Evolutionary conservation across 2,797 vertebrate species (phyloP), one percentile per base, ranked within the genome.

Genomic region (Sebastes minor): DNA sequence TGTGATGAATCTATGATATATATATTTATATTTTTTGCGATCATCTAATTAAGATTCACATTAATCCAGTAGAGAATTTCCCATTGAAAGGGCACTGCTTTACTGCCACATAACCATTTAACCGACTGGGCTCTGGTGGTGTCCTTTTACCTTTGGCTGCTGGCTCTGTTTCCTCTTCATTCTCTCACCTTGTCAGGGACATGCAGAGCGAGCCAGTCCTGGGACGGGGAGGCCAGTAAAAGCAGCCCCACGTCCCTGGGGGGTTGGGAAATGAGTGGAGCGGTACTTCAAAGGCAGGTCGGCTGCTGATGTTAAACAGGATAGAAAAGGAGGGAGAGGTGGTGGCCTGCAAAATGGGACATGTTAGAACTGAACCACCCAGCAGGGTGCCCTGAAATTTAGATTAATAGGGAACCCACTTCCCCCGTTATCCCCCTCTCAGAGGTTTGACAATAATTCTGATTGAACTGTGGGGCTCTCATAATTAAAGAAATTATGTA

Each of bases 311-410:
- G 90, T 94, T 94, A 92, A 95, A 91, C 91, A 91, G 92, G 74
- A 78, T 83, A 85, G 90, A 91, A 87, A 77, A 74, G 87, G 84
- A 78, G 84, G 65, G 77, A 75, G 84, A 85, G 84, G 82, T 84
- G 83, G 88, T 83, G 86, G 87, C 71, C 83, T 90, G 84, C 89
- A 82, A 89, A 92, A 85, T 74, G 86, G 84, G 87, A 91, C 92
- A 92, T 92, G 92, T 93, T 92, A 83, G 89, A 93, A 90, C 91
- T 94, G 91, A 95, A 92, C 81, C 84, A 78, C 92, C 74, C 88
- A 67, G 91, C 87, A 68, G 91, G 92, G 87, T 61, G 84, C 78
- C 83, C 89, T 86, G 88, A 93, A 94, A 94, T 94, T 91, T 92
- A 93, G 88, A 95, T 95, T 91, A 95, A 86, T 79, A 81, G 69